Percentiles rank a stretch among this genome's conserved stretches.
Evolutionary conservation across 2,113 vertebrate genomes (phyloP).

Genomic region (Epinephelus fuscoguttatus): DNA sequence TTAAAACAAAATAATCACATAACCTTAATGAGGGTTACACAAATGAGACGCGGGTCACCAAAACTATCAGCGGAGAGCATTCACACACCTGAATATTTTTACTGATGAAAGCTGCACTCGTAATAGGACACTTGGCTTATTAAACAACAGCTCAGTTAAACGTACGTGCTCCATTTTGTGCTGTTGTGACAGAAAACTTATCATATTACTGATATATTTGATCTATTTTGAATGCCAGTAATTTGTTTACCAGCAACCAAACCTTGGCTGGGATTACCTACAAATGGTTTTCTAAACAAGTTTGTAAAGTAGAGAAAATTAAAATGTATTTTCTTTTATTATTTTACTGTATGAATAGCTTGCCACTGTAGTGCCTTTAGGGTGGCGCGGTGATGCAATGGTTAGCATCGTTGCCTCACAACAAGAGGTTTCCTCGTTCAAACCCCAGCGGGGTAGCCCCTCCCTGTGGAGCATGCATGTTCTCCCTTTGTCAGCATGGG

Average conservation of each 20-base stretch:
- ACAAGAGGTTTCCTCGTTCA: no score
- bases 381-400: no score
- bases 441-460: no score
- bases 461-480: no score
- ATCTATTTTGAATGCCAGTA: not conserved
- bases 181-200: not conserved
- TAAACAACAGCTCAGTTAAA: not conserved
- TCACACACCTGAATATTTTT: not conserved
- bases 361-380: not conserved
- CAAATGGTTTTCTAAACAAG: not conserved
- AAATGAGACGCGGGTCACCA: not conserved
- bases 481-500: no score
- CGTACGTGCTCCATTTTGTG: not conserved
- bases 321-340: no score
- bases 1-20: constrained; percentile 41
- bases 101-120: not conserved
- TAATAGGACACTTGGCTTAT: constrained; percentile 1
- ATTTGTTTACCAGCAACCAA: not conserved
- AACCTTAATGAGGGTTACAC: constrained; percentile 2
- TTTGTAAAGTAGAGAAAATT: not conserved
- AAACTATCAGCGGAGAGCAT: not conserved
- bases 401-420: no score
- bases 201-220: not conserved
- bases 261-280: not conserved
- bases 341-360: not conserved